Evolutionary conservation across 2,113 vertebrate species (phyloP).

Genomic region (Ptilonorhynchus violaceus): DNA sequence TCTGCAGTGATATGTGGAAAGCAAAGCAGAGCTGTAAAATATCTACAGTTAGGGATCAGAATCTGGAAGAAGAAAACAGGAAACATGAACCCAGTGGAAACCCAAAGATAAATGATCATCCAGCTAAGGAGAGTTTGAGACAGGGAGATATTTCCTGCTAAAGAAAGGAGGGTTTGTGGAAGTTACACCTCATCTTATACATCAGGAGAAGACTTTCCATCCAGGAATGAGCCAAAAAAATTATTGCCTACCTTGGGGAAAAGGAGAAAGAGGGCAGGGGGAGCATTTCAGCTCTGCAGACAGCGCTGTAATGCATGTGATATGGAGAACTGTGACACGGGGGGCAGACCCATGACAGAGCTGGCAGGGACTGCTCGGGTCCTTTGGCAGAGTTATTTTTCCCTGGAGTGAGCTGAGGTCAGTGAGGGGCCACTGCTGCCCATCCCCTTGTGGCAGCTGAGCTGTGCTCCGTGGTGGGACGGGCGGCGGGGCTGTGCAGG

Average conservation of each 20-base stretch:
- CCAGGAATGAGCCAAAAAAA: background rate
- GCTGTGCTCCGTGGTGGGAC: background rate
- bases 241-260: background rate
- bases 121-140: background rate
- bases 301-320: background rate
- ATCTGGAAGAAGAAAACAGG: conserved; percentile 61
- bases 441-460: background rate
- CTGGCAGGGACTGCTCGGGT: background rate
- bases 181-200: background rate
- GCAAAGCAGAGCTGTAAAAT: conserved; percentile 58
- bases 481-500: background rate
- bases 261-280: background rate
- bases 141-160: conserved; percentile 35
- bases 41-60: conserved; percentile 46
- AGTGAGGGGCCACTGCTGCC: background rate
- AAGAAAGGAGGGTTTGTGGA: conserved; percentile 13
- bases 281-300: background rate
- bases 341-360: background rate
- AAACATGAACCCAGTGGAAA: conserved; percentile 52
- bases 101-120: conserved; percentile 27
- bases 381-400: background rate
- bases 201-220: background rate
- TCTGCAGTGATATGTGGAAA: conserved; percentile 50
- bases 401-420: background rate
- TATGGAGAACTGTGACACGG: background rate